Evolutionary conservation across 2,113 vertebrate species (phyloP), one percentile per base, ranked within the genome.

Genomic region (Coreoperca whiteheadi): DNA sequence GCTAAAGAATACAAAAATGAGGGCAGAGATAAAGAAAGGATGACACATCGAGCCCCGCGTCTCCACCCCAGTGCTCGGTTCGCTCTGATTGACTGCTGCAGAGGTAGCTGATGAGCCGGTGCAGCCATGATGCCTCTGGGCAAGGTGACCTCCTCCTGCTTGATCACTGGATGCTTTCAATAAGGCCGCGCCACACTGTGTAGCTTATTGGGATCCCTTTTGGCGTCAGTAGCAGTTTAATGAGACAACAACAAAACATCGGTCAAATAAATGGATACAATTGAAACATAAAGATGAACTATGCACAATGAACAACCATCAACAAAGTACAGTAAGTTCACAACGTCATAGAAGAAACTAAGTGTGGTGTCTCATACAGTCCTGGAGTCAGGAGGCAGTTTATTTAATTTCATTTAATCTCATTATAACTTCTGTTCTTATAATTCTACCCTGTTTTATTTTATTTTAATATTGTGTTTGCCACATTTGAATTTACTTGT

Each of bases 141-240:
- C 80, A 63, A 75, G 80, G 64, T 82, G 80, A 82, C 72, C 80
- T 46, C 4, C 64, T 46, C 54, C 43, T 30, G 30, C 30, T n/a
- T 21, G 37, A 65, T 74, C 77, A 64, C 16, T 56, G 71, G 8
- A 56, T 6, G 51, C n/a, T 66, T 48, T 66, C 23, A 30, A 67
- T 57, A 56, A 37, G 51, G 67, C 32, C 1, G 4, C 57, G 21
- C 1, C 43, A 16, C 70, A 23, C 12, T n/a, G 11, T 54, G 43
- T 23, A 3, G 3, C n/a, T 53, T 18, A 8, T 41, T 37, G 18
- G 25, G 63, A 46, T 66, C 25, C 21, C 6, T 16, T 77, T 25
- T 51, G 41, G 10, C 6, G 15, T 32, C 25, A 59, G 16, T 11
- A 41, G 37, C 14, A 2, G 6, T 54, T 54, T 30, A 20, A 53